Evolutionary conservation across 2,888 invertebrate genomes (phyloP).

Genomic region (Proisotoma minuta): DNA sequence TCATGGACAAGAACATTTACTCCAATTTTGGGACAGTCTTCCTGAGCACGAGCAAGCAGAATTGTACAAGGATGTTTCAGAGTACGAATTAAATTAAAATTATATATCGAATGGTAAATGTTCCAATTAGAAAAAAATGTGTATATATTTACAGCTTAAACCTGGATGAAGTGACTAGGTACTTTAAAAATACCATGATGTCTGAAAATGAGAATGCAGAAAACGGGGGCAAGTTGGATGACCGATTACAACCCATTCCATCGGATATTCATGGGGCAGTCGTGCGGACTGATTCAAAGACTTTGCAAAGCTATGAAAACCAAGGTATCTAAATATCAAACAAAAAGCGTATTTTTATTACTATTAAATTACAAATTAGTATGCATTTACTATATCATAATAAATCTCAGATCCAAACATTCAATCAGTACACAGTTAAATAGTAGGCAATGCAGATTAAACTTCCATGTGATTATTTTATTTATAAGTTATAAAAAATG

Average conservation of each 20-base stretch:
- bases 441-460: no score
- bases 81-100: conserved; percentile 49
- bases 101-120: background rate
- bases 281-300: conserved; percentile 60
- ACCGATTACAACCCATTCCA: conserved; percentile 77
- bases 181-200: conserved; percentile 54
- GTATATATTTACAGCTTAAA: conserved; percentile 54
- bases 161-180: conserved; percentile 65
- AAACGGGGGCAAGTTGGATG: conserved; percentile 66
- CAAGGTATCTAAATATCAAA: conserved; percentile 61
- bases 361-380: no score
- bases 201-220: conserved; percentile 58
- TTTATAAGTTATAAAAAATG: no score
- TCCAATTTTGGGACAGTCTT: conserved; percentile 74
- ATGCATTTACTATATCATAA: no score
- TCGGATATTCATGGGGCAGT: conserved; percentile 73
- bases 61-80: conserved; percentile 62
- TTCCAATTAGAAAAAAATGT: background rate
- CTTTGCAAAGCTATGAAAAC: conserved; percentile 64
- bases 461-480: no score
- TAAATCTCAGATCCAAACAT: no score
- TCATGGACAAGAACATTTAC: conserved; percentile 73
- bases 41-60: conserved; percentile 60
- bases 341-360: no score
- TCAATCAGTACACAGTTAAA: no score